Percentiles rank a stretch among this genome's conserved stretches.
Conservation (phyloP, 2,113 vertebrate genomes). For the Procapra przewalskii region DNA sequence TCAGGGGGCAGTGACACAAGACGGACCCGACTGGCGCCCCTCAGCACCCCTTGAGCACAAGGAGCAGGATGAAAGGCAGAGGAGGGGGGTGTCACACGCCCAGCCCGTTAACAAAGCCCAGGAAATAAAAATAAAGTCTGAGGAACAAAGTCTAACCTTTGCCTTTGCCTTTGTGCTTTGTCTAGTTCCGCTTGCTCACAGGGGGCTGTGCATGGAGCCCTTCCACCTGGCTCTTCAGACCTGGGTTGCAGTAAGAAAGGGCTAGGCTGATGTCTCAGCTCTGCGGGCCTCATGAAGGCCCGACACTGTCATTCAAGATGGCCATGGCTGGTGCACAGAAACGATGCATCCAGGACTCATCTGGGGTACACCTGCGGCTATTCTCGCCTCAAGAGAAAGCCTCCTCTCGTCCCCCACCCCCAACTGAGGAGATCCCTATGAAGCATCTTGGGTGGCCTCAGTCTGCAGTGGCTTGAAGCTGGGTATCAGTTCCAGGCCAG, state of each 20-base stretch:
- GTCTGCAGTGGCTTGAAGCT: not conserved
- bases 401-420: not conserved
- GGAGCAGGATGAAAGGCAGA: not conserved
- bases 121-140: not conserved
- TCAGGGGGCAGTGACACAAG: not conserved
- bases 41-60: not conserved
- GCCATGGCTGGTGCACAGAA: fast-evolving
- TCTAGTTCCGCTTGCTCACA: not conserved
- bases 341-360: not conserved
- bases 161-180: not conserved
- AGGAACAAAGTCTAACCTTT: not conserved
- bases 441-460: not conserved
- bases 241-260: not conserved
- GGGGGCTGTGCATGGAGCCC: not conserved
- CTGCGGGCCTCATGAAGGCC: not conserved
- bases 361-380: not conserved
- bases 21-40: fast-evolving
- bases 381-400: not conserved
- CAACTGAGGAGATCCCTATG: not conserved
- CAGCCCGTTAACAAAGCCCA: not conserved
- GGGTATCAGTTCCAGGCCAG: not conserved
- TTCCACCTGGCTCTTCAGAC: not conserved
- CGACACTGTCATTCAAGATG: not conserved
- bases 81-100: not conserved
- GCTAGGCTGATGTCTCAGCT: not conserved